phyloP scores from a whole-genome alignment of 2,113 vertebrate genomes.

The Myotis brandtii region DNA sequence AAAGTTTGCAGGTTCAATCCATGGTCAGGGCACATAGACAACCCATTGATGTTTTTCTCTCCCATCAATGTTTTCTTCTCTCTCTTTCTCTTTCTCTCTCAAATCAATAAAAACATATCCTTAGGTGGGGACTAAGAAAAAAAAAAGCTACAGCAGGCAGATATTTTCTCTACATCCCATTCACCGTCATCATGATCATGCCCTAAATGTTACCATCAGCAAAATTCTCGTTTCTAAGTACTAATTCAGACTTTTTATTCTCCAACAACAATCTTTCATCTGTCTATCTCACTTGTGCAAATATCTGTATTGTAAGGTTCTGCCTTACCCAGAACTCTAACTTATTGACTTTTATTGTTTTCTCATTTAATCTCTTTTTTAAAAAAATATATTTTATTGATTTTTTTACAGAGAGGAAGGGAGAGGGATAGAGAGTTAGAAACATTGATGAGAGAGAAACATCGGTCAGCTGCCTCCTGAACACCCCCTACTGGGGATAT shows the following conservation, averaged over 20 bases:
- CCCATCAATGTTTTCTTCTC: too few relatives aligned
- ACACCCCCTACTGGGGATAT: too few relatives aligned
- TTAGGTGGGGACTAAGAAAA: not conserved
- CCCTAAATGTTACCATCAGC: not conserved
- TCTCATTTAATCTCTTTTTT: not conserved
- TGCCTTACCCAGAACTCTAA: not conserved
- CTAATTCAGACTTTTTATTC: not conserved
- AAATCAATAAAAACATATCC: not conserved
- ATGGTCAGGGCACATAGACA: not conserved
- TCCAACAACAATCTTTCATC: not conserved
- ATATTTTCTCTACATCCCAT: not conserved
- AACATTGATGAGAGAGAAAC: too few relatives aligned
- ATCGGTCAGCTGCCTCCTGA: too few relatives aligned
- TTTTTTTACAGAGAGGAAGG: too few relatives aligned
- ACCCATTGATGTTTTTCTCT: not conserved
- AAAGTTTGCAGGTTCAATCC: not conserved
- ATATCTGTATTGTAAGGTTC: not conserved
- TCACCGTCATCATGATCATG: not conserved
- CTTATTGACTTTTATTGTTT: not conserved
- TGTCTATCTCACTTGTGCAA: not conserved
- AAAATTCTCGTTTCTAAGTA: not conserved
- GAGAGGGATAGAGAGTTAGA: too few relatives aligned
- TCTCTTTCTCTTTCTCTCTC: not conserved
- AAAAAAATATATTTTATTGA: too few relatives aligned
- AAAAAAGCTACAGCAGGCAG: not conserved